Base-by-base conservation (phyloP, 2,113 vertebrate genomes). In the Hiodon alosoides region DNA sequence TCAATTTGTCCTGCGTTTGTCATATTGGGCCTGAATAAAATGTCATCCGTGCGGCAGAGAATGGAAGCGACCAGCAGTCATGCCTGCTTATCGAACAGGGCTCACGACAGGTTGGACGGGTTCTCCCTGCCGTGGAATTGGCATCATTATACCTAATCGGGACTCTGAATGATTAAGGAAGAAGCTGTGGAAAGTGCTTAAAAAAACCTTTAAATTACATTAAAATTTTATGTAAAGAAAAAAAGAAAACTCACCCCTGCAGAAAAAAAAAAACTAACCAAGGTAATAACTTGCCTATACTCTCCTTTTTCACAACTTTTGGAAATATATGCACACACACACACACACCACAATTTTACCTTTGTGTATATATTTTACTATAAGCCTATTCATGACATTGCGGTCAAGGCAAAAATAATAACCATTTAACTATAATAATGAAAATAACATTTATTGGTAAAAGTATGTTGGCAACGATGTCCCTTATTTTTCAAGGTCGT, bases 1-100 rank as follows among this genome's bases (percentile, higher is more conserved):
- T 80, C 90, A 89, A 94, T 92, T 90, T 90, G 84, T 87, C 82
- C 89, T 88, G 85, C 89, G 88, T 90, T 87, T 89, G 81, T 88
- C 82, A 84, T 88, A 80, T 91, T 89, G 87, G 83, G 85, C 89
- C 83, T 87, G 89, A 92, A 89, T 90, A 84, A 93, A 89, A 91
- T 92, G 92, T 88, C 92, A 92, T 86, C 91, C 84, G 82, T 88
- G 88, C 90, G 89, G 88, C 86, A 87, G 85, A 86, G 90, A 84
- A 84, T 80, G 80, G 78, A 68, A 62, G 80, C 73, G 86, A 83
- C 85, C 78, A 62, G 76, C 81, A 83, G 83, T 83, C 79, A 14
- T 72, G 78, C 83, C 89, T 84, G 77, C 89, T 94, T 94, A 87
- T 90, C 88, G 92, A 87, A 81, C 79, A 78, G 76, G 79, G 77